These are phyloP conservation scores for Sisyra terminalis DNA, from an alignment of 2,888 invertebrate genomes.

Conservation along the genomic window DNA sequence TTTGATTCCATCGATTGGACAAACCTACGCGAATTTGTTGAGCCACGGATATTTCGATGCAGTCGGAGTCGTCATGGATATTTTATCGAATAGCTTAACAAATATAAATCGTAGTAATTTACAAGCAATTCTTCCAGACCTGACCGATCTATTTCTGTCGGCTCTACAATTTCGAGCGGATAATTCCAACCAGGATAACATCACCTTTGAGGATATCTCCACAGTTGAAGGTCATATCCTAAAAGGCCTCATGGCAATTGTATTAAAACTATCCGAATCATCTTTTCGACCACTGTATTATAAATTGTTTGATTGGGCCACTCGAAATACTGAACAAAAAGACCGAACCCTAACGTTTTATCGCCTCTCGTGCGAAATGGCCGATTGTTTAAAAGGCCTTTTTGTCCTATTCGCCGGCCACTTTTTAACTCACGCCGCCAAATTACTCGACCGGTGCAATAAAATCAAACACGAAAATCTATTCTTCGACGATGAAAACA, in stretches of 20 bases:
- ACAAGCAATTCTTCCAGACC: slow-evolving; percentile 42
- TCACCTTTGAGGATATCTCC: slow-evolving; percentile 29
- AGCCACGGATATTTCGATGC: slow-evolving; percentile 40
- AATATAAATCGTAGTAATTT: slow-evolving; percentile 47
- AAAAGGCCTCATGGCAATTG: slow-evolving; percentile 59
- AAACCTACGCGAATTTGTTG: slow-evolving; percentile 43
- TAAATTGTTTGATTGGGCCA: slow-evolving; percentile 78
- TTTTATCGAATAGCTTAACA: slow-evolving; percentile 55
- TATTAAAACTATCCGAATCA: slow-evolving; percentile 77
- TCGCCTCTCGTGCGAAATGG: slow-evolving; percentile 59
- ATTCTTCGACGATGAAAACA: slow-evolving; percentile 35
- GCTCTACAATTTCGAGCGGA: slow-evolving; percentile 51
- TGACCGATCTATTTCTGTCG: slow-evolving; percentile 58
- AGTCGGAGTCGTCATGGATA: slow-evolving; percentile 54
- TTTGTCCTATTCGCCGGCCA: slow-evolving; percentile 83
- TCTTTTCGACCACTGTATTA: slow-evolving; percentile 79
- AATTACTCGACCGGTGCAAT: slow-evolving; percentile 54
- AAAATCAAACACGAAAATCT: slow-evolving; percentile 33
- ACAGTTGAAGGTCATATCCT: slow-evolving; percentile 58
- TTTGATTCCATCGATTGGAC: slow-evolving; percentile 54
- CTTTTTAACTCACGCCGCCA: slow-evolving; percentile 65
- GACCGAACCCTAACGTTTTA: slow-evolving; percentile 69
- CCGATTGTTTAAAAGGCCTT: slow-evolving; percentile 67
- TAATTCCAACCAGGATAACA: slow-evolving; percentile 22
- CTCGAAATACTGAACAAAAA: slow-evolving; percentile 39